phyloP scores from a whole-genome alignment of 2,888 invertebrate species.

The Frankliniella intonsa region DNA sequence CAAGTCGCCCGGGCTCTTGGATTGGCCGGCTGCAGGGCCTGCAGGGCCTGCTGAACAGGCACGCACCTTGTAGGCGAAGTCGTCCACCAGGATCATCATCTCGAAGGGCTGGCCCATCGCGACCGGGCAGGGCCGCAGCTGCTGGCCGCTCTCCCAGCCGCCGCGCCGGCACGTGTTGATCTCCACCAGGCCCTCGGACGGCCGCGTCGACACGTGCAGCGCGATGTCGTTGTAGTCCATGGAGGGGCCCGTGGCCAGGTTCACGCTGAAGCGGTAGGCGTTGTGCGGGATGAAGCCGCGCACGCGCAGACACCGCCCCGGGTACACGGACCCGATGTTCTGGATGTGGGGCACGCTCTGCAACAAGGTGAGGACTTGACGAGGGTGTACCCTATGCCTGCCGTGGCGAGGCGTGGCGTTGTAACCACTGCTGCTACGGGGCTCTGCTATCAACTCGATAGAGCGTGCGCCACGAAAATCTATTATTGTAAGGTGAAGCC shows the following conservation, averaged over 20 bases:
- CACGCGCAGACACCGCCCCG: neutral
- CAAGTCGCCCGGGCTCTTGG: too few relatives aligned
- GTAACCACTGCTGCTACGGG: too few relatives aligned
- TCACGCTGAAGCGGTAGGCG: constrained; percentile 7
- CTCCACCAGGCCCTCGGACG: constrained; percentile 4
- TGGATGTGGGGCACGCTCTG: neutral
- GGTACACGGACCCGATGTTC: neutral
- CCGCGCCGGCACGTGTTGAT: constrained; percentile 2
- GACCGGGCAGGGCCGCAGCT: neutral
- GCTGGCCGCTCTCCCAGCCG: constrained; percentile 12
- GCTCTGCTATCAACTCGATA: too few relatives aligned
- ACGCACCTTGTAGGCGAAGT: neutral
- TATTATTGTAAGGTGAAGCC: too few relatives aligned
- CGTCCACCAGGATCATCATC: constrained; percentile 9
- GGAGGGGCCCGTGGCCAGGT: constrained; percentile 1
- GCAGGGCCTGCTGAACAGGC: neutral
- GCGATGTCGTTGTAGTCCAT: neutral
- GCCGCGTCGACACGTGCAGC: constrained; percentile 2
- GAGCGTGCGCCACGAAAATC: too few relatives aligned
- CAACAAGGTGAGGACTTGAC: neutral
- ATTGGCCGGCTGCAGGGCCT: too few relatives aligned
- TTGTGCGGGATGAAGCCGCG: neutral
- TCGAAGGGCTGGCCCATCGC: neutral
- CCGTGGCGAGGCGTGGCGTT: too few relatives aligned
- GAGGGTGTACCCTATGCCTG: too few relatives aligned